Evolutionary conservation across 1,140 invertebrate genomes (phyloP).

Genomic region (Sarcophaga peregrina): DNA sequence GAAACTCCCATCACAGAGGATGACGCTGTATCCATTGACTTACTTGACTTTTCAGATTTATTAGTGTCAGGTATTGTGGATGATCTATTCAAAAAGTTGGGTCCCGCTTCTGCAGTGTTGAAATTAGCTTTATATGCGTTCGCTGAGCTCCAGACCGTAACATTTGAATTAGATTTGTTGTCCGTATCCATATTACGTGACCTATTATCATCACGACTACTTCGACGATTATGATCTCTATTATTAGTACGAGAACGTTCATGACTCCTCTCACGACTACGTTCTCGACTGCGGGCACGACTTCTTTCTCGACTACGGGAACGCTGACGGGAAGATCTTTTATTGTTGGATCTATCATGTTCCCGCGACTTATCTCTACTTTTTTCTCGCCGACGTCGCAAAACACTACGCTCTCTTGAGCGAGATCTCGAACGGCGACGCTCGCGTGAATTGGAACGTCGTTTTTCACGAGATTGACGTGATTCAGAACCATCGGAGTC

Average conservation of each 20-base stretch:
- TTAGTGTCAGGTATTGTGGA: no score
- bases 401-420: constrained; percentile 58
- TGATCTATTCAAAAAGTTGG: neutral
- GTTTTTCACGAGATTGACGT: constrained; percentile 48
- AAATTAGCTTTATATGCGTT: constrained; percentile 20
- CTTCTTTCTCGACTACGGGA: constrained; percentile 68
- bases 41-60: neutral
- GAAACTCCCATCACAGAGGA: neutral
- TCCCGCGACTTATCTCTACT: constrained; percentile 40
- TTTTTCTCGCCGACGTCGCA: constrained; percentile 54
- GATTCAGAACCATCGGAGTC: constrained; percentile 34
- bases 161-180: constrained; percentile 45
- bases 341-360: constrained; percentile 48
- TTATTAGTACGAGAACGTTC: neutral
- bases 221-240: constrained; percentile 1
- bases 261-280: constrained; percentile 69
- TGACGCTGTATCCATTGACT: neutral
- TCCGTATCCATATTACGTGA: constrained; percentile 6
- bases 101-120: neutral
- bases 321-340: constrained; percentile 47
- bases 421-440: constrained; percentile 58
- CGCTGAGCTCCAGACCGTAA: neutral
- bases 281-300: constrained; percentile 70
- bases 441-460: constrained; percentile 41
- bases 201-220: constrained; percentile 12